phyloP scores from a whole-genome alignment of 2,113 vertebrate genomes.

The Mesembrinibis cayennensis region DNA sequence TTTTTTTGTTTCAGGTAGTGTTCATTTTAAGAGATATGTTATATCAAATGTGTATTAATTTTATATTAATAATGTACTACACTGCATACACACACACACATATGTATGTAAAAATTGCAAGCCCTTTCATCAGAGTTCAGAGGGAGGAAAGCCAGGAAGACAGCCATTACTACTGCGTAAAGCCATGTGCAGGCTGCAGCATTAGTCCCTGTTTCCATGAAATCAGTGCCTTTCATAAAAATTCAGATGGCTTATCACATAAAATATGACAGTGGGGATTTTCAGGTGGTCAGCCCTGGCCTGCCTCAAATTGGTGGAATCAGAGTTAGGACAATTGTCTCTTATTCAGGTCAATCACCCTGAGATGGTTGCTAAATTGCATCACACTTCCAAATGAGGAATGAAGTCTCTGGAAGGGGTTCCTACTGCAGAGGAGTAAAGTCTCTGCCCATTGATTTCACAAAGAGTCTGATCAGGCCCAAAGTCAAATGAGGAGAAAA shows the following conservation, averaged over 20 bases:
- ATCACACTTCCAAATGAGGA: neutral
- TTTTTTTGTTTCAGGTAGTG: neutral
- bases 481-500: constrained; percentile 29
- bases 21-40: neutral
- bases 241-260: neutral
- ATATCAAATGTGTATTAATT: neutral
- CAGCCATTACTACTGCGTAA: neutral
- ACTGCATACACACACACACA: neutral
- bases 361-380: neutral
- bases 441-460: neutral
- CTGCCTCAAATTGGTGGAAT: neutral
- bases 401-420: neutral
- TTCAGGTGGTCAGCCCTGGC: neutral
- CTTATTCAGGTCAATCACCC: neutral
- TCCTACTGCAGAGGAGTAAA: neutral
- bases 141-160: neutral
- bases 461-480: neutral
- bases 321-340: neutral
- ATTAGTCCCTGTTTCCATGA: neutral
- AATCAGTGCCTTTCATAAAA: neutral
- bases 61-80: neutral
- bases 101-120: neutral
- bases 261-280: neutral
- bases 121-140: neutral
- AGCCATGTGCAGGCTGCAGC: neutral